phyloP scores from a whole-genome alignment of 2,113 vertebrate species.

The Chaetodon trifascialis region DNA sequence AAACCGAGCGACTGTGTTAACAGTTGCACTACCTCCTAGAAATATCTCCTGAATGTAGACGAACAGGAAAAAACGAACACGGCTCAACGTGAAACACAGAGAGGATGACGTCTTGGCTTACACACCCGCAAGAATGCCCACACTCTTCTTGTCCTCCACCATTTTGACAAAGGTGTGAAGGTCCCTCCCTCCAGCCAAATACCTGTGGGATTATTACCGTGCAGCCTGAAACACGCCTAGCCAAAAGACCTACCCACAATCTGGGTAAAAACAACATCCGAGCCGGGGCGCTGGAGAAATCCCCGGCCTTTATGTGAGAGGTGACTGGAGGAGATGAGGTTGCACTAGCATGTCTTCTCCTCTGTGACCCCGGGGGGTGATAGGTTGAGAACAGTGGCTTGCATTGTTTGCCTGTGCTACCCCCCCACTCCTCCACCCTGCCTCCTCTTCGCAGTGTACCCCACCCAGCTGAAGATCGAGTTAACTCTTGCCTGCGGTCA shows the following conservation, averaged over 20 bases:
- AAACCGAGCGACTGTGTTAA: neutral
- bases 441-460: constrained; percentile 72
- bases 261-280: constrained; percentile 78
- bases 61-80: constrained; percentile 63
- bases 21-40: constrained; percentile 12
- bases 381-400: constrained; percentile 80
- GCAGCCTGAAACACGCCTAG: constrained; percentile 68
- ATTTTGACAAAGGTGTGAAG: constrained; percentile 66
- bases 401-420: constrained; percentile 75
- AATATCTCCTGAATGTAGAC: constrained; percentile 76
- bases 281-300: constrained; percentile 75
- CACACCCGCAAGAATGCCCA: constrained; percentile 43
- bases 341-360: constrained; percentile 82
- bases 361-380: constrained; percentile 77
- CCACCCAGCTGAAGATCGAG: constrained; percentile 80
- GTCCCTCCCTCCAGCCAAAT: constrained; percentile 77
- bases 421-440: constrained; percentile 50
- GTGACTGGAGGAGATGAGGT: constrained; percentile 81
- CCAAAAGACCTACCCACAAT: constrained; percentile 67
- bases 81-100: constrained; percentile 16
- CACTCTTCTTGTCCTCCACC: constrained; percentile 23
- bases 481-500: constrained; percentile 84
- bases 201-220: constrained; percentile 79
- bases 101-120: constrained; percentile 39
- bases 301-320: constrained; percentile 81